Conservation (phyloP, 2,888 invertebrate genomes). For the Chloroclystis v-ata region DNA sequence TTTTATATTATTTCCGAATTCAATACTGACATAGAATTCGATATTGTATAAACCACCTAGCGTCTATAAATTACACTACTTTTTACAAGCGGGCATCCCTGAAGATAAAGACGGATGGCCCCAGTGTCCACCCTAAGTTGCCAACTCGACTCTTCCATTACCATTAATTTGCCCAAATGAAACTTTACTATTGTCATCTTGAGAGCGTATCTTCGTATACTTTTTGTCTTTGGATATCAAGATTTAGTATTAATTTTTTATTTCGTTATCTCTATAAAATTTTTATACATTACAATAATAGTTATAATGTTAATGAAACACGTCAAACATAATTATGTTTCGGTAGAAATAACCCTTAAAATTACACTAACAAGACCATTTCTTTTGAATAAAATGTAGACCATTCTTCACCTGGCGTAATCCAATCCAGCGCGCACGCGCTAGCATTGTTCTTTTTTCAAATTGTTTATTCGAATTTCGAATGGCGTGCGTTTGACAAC, state of each 20-base stretch:
- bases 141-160: conserved; percentile 60
- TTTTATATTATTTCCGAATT: too few relatives aligned
- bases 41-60: too few relatives aligned
- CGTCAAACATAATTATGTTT: too few relatives aligned
- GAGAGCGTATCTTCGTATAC: conserved; percentile 41
- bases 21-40: too few relatives aligned
- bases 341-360: too few relatives aligned
- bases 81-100: background rate
- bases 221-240: conserved; percentile 22
- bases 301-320: too few relatives aligned
- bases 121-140: conserved; percentile 9
- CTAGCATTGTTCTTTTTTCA: conserved; percentile 25
- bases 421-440: conserved; percentile 34
- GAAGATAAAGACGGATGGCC: conserved; percentile 28
- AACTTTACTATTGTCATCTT: conserved; percentile 48
- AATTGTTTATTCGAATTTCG: conserved; percentile 25
- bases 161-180: conserved; percentile 55
- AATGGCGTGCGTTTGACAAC: conserved; percentile 25
- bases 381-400: too few relatives aligned
- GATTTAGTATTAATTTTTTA: conserved; percentile 1
- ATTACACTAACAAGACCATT: too few relatives aligned
- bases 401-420: conserved; percentile 35
- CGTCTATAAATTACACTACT: too few relatives aligned
- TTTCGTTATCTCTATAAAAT: too few relatives aligned
- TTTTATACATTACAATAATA: too few relatives aligned